Base-by-base conservation (phyloP, 2,888 invertebrate genomes). In the Acleris laterana region DNA sequence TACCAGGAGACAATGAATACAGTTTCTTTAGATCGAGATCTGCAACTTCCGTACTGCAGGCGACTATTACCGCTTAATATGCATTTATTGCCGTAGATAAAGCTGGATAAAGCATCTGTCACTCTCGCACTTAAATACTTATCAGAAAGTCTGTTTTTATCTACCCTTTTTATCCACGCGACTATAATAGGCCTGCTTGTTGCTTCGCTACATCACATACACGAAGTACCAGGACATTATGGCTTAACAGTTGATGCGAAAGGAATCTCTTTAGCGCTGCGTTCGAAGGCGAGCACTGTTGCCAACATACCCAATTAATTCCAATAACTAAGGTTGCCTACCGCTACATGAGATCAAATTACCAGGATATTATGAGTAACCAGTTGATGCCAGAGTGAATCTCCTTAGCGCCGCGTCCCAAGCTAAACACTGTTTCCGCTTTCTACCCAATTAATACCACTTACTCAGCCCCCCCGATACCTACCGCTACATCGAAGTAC, bases 341-440 rank as follows among this genome's bases (percentile, higher is more conserved):
- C 76, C 9, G 32, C 9, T 9, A 32, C 32, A 32, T 9, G 6
- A 32, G 32, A 32, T 32, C 2, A 1, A 32, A 32, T 9, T 55
- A 55, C 42, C n/a, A 55, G 55, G 38, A 9, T 20, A n/a, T 42
- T 19, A 53, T 32, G 9, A 28, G 16, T 46, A 20, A 63, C 92
- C 84, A 90, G 92, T 69, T 90, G 90, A 63, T 92, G 90, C 0
- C 63, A 85, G 62, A 93, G 70, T n/a, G 77, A 93, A 80, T 13
- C 90, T 76, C 5, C 79, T 76, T 2, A 93, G 79, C 0, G 90
- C 84, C 1, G 82, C 77, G 42, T 87, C 88, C 93, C 93, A 93
- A 0, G n/a, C n/a, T n/a, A n/a, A n/a, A n/a, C 22, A 22, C 22
- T 22, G 22, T 22, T 3, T 0, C 22, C 22, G 84, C 77, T 0